Percentiles rank a stretch among this genome's conserved stretches.
phyloP scores from a whole-genome alignment of 64 coral and sea anemone species.

The Anthopleura sola region DNA sequence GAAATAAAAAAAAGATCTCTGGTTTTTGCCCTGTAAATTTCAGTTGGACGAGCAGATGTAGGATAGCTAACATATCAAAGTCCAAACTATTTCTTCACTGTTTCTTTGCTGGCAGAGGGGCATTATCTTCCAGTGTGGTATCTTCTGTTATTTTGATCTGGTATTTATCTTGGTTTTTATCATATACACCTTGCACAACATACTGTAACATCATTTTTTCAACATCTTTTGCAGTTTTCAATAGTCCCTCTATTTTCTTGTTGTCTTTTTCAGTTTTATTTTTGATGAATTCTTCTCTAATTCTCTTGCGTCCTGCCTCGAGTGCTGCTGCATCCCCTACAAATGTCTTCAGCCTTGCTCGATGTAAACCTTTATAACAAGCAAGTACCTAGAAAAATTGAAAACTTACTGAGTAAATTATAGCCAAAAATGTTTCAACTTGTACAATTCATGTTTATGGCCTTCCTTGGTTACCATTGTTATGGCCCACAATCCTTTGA shows the following conservation, averaged over 20 bases:
- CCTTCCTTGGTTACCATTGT: too few relatives aligned
- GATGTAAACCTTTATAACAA: constrained; percentile 72
- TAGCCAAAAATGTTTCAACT: too few relatives aligned
- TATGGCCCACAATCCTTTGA: too few relatives aligned
- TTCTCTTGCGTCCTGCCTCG: constrained; percentile 58
- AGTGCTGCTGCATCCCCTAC: constrained; percentile 57
- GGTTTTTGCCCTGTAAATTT: too few relatives aligned
- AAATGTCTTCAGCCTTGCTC: constrained; percentile 73
- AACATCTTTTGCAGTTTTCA: constrained; percentile 62
- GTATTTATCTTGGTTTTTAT: constrained; percentile 32
- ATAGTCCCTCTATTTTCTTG: constrained; percentile 66
- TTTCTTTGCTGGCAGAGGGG: constrained; percentile 28
- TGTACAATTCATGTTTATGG: too few relatives aligned
- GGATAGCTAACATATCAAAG: too few relatives aligned
- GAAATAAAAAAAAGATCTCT: too few relatives aligned
- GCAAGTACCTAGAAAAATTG: constrained; percentile 51
- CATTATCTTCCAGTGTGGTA: constrained; percentile 69
- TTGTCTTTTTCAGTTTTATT: constrained; percentile 73
- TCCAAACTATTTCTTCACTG: neutral
- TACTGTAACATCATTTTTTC: constrained; percentile 60
- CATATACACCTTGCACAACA: constrained; percentile 70
- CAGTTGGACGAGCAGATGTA: too few relatives aligned
- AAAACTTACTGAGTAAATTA: neutral
- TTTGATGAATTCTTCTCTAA: constrained; percentile 70
- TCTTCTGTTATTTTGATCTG: constrained; percentile 58